Base-by-base conservation (phyloP, 2,888 invertebrate genomes). In the Stegophylla sp. region DNA sequence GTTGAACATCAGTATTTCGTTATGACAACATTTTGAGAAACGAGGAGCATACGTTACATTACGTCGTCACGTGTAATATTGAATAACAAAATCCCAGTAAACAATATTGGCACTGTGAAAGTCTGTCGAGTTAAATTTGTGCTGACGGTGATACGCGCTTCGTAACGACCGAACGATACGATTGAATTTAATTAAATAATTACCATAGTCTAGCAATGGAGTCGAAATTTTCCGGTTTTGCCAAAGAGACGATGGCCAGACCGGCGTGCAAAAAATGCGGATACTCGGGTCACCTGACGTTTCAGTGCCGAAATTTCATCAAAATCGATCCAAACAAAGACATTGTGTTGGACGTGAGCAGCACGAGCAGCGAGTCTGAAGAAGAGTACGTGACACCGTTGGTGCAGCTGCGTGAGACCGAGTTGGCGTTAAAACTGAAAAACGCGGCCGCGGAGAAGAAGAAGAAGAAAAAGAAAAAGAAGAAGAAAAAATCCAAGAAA, bases 181-280 rank as follows among this genome's bases (percentile, higher is more conserved):
- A 34, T 34, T 34, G 3, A 5, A 7, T 34, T 34, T 34, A 5
- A 7, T 34, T 5, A 34, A 34, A 34, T 7, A 34, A 3, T 34
- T 7, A 7, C 7, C 34, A 34, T 7, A n/a, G n/a, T n/a, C n/a
- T n/a, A n/a, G 9, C 10, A 15, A 79, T 79, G 79, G 79, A 79
- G n/a, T 23, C 69, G 12, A 79, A 79, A 10, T 79, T 79, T 10
- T 79, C 79, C n/a, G 79, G 79, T 51, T 79, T 79, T n/a, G 51
- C 61, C 26, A 79, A 79, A 61, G 79, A 79, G 12, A 71, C 61
- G 1, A 51, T 71, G 0, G n/a, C 71, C 12, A 89, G 95, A 66
- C 93, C 95, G 26, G 94, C 96, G 0, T 97, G 97, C 86, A 95
- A 94, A 86, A 96, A 96, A 87, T 97, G 97, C 89, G 97, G 97